phyloP scores from a whole-genome alignment of 2,797 vertebrate genomes.

The Sylvia borin region DNA sequence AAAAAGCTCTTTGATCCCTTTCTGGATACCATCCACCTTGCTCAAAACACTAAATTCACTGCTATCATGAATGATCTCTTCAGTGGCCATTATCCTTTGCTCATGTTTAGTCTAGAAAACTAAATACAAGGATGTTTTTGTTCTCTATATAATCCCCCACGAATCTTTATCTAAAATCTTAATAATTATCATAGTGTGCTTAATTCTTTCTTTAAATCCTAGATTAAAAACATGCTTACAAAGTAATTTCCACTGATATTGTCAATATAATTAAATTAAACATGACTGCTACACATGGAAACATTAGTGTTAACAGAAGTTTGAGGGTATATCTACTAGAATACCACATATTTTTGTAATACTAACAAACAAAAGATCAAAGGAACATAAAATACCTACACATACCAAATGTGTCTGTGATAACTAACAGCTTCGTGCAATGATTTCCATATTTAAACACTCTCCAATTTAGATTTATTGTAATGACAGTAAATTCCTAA shows the following conservation, averaged over 20 bases:
- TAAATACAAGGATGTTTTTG: constrained; percentile 28
- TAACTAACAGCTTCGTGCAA: not conserved
- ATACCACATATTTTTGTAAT: not conserved
- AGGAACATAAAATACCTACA: not conserved
- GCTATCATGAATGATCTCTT: constrained; percentile 40
- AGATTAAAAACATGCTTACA: not conserved
- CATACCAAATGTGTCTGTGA: not conserved
- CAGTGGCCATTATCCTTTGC: constrained; percentile 1
- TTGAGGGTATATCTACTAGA: not conserved
- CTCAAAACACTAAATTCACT: constrained; percentile 53
- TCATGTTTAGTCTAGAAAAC: constrained; percentile 23
- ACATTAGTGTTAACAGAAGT: not conserved
- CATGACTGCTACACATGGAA: not conserved
- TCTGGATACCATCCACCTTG: constrained; percentile 6
- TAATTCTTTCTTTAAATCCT: not conserved
- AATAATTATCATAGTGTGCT: not conserved
- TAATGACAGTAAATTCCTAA: not conserved
- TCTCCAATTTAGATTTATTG: not conserved
- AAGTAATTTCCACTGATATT: not conserved
- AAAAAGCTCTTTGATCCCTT: constrained; percentile 59
- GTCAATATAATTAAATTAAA: not conserved
- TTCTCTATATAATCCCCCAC: not conserved
- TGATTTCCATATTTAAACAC: not conserved
- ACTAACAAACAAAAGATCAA: not conserved
- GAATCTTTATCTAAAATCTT: not conserved